Evolutionary conservation across 2,888 invertebrate species (phyloP).

Genomic region (Disparrhopalites patrizii): DNA sequence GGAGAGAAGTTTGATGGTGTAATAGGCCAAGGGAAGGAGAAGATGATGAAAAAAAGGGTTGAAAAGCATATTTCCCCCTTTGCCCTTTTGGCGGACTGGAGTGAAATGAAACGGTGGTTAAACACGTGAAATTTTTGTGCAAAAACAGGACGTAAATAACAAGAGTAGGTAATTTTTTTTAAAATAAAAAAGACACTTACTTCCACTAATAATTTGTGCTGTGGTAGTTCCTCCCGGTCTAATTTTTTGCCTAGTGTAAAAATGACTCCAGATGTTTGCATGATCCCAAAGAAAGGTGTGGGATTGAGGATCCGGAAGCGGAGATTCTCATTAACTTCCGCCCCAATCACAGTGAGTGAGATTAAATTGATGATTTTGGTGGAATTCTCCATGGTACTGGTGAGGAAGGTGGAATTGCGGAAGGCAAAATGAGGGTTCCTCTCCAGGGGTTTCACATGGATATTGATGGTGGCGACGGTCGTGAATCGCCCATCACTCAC

Average conservation of each 20-base stretch:
- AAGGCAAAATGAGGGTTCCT: conserved; percentile 75
- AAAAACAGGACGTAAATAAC: background rate
- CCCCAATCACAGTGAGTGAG: conserved; percentile 84
- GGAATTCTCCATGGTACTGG: conserved; percentile 77
- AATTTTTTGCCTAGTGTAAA: conserved; percentile 76
- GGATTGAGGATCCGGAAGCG: conserved; percentile 84
- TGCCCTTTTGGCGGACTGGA: no score
- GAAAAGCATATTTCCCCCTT: no score
- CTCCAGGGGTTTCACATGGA: conserved; percentile 63
- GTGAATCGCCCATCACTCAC: conserved; percentile 83
- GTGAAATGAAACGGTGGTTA: no score
- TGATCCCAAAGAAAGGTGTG: conserved; percentile 77
- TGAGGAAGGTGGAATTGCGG: conserved; percentile 73
- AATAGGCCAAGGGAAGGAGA: background rate
- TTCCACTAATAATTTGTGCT: conserved; percentile 80
- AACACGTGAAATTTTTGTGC: no score
- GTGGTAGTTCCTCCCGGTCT: conserved; percentile 78
- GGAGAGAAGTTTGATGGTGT: background rate
- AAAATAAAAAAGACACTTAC: conserved; percentile 56
- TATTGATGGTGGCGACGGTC: conserved; percentile 65
- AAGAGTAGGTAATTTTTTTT: background rate
- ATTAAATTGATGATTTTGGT: conserved; percentile 74
- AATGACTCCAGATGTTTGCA: conserved; percentile 84
- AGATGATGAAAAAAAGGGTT: no score
- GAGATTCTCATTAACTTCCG: conserved; percentile 79